These are phyloP conservation scores for Hecatera dysodea DNA, from an alignment of 2,888 invertebrate species.

Conservation along the genomic window DNA sequence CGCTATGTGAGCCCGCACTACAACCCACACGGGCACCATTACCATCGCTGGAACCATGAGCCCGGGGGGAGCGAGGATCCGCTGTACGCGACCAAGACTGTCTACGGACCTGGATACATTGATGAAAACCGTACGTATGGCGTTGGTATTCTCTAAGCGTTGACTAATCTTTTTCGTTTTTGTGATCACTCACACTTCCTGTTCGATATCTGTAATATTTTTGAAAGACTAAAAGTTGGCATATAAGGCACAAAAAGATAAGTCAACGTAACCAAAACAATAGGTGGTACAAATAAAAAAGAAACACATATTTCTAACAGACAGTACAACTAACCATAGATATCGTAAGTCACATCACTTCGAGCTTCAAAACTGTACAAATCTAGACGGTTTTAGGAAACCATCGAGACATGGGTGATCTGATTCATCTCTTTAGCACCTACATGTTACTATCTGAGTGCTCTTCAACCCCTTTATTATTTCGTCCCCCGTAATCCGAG, in stretches of 20 bases:
- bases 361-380: constrained; percentile 84
- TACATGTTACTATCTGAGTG: constrained; percentile 74
- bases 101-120: constrained; percentile 89
- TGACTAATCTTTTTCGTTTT: constrained; percentile 69
- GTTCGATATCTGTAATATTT: neutral
- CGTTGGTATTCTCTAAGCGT: constrained; percentile 68
- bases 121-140: constrained; percentile 90
- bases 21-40: constrained; percentile 88
- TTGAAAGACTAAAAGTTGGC: constrained; percentile 1
- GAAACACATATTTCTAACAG: constrained; percentile 73
- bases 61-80: constrained; percentile 89
- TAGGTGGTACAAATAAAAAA: constrained; percentile 65
- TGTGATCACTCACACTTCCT: neutral
- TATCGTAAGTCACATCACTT: constrained; percentile 88
- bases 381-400: constrained; percentile 69
- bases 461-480: constrained; percentile 75
- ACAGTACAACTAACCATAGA: constrained; percentile 88
- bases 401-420: constrained; percentile 71
- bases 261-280: constrained; percentile 75
- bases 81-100: constrained; percentile 90
- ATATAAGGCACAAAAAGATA: constrained; percentile 73
- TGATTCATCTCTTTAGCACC: constrained; percentile 74
- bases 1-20: constrained; percentile 89
- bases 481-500: constrained; percentile 75
- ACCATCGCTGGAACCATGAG: constrained; percentile 89